These are phyloP conservation scores for Podilymbus podiceps DNA, from an alignment of 2,113 vertebrate species.

Conservation along the genomic window DNA sequence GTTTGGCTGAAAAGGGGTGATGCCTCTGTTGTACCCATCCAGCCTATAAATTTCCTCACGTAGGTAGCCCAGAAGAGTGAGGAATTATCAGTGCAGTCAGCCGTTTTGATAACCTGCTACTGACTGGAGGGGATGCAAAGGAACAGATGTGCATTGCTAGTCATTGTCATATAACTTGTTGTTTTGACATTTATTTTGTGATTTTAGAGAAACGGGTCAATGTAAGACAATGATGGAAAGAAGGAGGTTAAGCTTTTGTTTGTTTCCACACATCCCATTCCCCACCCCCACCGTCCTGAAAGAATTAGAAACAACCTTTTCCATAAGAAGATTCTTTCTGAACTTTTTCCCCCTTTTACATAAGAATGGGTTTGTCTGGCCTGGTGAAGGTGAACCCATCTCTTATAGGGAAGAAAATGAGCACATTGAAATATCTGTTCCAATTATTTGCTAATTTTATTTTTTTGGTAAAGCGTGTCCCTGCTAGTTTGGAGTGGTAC, in stretches of 20 bases:
- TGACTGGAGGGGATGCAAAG: not conserved
- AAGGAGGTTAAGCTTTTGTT: not conserved
- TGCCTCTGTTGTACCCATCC: not conserved
- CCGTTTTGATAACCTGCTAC: rapidly evolving
- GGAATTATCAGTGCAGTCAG: not conserved
- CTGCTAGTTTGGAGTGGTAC: not conserved
- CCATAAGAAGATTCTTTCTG: not conserved
- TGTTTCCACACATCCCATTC: not conserved
- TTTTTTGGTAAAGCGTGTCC: not conserved
- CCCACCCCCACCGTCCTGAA: not conserved
- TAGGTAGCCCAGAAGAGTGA: not conserved
- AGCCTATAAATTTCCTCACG: not conserved
- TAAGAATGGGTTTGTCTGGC: not conserved
- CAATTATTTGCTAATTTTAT: not conserved
- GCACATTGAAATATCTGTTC: not conserved
- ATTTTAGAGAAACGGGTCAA: not conserved
- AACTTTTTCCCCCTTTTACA: not conserved
- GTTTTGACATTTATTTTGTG: not conserved
- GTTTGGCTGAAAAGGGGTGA: not conserved
- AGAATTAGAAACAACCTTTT: not conserved
- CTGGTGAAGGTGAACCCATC: not conserved
- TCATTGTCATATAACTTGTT: not conserved
- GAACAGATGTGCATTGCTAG: not conserved
- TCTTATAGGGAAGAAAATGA: not conserved
- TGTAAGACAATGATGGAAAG: not conserved